Evolutionary conservation across 2,797 vertebrate species (phyloP).

Genomic region (Peromyscus melanophrys): DNA sequence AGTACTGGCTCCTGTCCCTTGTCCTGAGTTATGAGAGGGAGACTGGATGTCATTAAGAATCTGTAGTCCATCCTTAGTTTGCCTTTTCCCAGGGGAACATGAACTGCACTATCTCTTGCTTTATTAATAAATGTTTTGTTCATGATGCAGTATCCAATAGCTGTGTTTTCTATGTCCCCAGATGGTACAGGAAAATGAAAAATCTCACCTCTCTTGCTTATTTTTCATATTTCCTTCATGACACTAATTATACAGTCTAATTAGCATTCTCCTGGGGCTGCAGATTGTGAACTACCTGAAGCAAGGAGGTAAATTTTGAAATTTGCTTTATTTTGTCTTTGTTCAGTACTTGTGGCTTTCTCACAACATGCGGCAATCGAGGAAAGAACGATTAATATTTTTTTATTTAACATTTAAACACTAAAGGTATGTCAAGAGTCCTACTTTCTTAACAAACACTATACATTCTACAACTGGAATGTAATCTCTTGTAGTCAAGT

Average conservation of each 20-base stretch:
- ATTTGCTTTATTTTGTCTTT: constrained; percentile 66
- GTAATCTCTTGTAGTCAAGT: background rate
- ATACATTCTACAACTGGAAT: background rate
- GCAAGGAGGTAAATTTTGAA: constrained; percentile 37
- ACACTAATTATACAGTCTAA: constrained; percentile 77
- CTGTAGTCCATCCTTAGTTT: background rate
- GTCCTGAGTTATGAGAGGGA: background rate
- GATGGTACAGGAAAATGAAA: constrained; percentile 79
- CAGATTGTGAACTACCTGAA: constrained; percentile 66
- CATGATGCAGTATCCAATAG: background rate
- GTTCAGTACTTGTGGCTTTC: background rate
- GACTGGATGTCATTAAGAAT: background rate
- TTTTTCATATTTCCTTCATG: constrained; percentile 74
- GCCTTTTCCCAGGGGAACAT: background rate
- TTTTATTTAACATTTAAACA: background rate
- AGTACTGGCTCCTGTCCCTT: background rate
- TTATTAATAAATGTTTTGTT: constrained; percentile 55
- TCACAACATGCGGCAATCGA: background rate
- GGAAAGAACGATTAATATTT: background rate
- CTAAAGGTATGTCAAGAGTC: background rate
- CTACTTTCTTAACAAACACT: constrained; percentile 48
- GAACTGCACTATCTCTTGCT: background rate
- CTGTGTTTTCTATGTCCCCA: constrained; percentile 54
- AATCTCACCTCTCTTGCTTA: constrained; percentile 78
- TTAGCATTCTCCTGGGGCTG: constrained; percentile 70